A percentile compares a stretch with the other conserved stretches of the same genome.
phyloP scores from a whole-genome alignment of 2,113 vertebrate species.

The Coptodon bakossiorum region DNA sequence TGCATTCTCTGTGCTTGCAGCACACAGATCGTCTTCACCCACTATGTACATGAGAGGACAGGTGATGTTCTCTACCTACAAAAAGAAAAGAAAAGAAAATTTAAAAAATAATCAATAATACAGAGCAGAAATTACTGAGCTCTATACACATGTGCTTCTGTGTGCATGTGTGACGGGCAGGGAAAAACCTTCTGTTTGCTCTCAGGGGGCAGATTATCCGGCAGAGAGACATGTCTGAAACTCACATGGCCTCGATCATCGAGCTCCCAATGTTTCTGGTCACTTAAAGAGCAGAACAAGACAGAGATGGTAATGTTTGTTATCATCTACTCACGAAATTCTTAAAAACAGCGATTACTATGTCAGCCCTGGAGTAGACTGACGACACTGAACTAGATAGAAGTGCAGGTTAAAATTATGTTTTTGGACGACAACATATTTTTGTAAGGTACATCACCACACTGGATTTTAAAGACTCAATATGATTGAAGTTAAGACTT shows the following conservation, averaged over 20 bases:
- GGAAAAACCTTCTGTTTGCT: constrained; percentile 43
- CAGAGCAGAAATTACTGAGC: not conserved
- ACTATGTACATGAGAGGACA: constrained; percentile 62
- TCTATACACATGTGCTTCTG: not conserved
- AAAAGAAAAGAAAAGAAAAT: not conserved
- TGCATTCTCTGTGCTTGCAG: constrained; percentile 39
- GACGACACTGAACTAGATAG: not conserved
- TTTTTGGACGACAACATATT: not conserved
- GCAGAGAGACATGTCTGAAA: constrained; percentile 18
- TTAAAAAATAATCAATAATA: not conserved
- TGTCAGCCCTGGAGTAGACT: not conserved
- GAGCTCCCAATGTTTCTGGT: not conserved
- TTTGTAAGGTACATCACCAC: not conserved
- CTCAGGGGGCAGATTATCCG: constrained; percentile 15
- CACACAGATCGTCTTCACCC: constrained; percentile 55
- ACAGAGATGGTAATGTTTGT: not conserved
- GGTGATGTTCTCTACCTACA: not conserved
- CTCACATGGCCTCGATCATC: constrained; percentile 17
- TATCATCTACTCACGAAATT: not conserved
- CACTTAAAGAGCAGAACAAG: not conserved
- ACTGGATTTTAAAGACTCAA: not conserved
- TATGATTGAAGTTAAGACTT: not conserved
- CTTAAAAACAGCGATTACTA: not conserved
- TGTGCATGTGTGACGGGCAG: not conserved
- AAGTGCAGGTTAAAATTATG: not conserved